These are phyloP conservation scores for Syngnathus rostellatus DNA, from an alignment of 2,797 vertebrate genomes.

Conservation along the genomic window DNA sequence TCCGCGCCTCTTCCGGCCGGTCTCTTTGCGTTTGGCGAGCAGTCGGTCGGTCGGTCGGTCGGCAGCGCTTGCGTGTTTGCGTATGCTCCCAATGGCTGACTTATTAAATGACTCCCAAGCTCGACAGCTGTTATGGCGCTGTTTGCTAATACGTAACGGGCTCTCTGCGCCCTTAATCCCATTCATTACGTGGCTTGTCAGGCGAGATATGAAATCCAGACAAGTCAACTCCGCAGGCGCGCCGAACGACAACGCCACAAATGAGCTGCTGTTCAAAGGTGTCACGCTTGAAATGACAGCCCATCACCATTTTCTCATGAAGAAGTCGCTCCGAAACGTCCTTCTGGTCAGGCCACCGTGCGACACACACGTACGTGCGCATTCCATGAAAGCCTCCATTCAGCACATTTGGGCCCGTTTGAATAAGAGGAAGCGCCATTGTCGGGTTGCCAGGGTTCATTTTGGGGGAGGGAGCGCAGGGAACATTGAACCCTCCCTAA, in stretches of 20 bases:
- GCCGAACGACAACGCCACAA: not conserved
- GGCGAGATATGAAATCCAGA: conserved; percentile 26
- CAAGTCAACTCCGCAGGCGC: conserved; percentile 12
- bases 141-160: conserved; percentile 27
- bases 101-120: conserved; percentile 17
- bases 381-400: conserved; percentile 32
- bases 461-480: not conserved
- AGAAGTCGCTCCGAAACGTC: not conserved
- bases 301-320: not conserved
- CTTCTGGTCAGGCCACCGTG: not conserved
- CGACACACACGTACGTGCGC: conserved; percentile 9
- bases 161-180: conserved; percentile 26
- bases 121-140: conserved; percentile 31
- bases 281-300: not conserved
- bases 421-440: conserved; percentile 31
- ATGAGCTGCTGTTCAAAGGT: not conserved
- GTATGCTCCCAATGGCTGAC: conserved; percentile 1
- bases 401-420: conserved; percentile 32
- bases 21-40: not conserved
- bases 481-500: not conserved
- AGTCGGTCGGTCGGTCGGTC: too few species aligned
- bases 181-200: conserved; percentile 22
- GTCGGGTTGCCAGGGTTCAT: conserved; percentile 10
- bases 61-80: not conserved
- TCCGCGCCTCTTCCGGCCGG: not conserved